A percentile compares a stretch with the other conserved stretches of the same genome.
Conservation (phyloP, 2,797 vertebrate genomes). For the Babyrousa celebensis region DNA sequence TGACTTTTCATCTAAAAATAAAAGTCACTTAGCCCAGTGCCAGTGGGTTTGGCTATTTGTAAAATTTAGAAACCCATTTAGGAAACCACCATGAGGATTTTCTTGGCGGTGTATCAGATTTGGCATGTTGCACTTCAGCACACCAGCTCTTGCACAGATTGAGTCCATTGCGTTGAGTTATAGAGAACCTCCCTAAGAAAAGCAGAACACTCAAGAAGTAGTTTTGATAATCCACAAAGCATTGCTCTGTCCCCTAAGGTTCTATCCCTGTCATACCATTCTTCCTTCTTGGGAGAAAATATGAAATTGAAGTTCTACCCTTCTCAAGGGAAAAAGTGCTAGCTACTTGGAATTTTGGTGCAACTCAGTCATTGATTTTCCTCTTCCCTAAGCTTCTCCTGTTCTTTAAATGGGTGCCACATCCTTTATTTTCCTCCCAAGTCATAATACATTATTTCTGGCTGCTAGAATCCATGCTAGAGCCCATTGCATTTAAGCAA, state of each 20-base stretch:
- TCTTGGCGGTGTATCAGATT: background rate
- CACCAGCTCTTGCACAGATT: background rate
- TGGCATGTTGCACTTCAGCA: background rate
- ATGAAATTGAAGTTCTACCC: background rate
- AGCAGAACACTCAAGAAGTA: background rate
- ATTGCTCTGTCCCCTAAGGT: background rate
- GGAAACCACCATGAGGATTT: conserved; percentile 69
- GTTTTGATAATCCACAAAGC: background rate
- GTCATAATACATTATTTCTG: conserved; percentile 44
- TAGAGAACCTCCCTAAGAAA: conserved; percentile 35
- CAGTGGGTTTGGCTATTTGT: conserved; percentile 71
- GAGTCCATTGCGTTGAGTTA: background rate
- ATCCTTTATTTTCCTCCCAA: conserved; percentile 39
- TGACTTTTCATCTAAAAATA: conserved; percentile 83
- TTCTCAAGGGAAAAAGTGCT: conserved; percentile 1
- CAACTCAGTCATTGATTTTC: conserved; percentile 44
- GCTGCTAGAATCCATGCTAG: background rate
- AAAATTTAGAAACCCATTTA: conserved; percentile 71
- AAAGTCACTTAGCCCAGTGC: conserved; percentile 75
- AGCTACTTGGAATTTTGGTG: conserved; percentile 24
- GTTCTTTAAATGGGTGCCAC: conserved; percentile 30
- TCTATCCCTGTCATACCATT: background rate
- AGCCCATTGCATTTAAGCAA: conserved; percentile 18
- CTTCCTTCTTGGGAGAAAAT: conserved; percentile 40
- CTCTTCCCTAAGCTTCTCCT: background rate